These are phyloP conservation scores for Girardinichthys multiradiatus DNA, from an alignment of 2,113 vertebrate species.

Conservation along the genomic window DNA sequence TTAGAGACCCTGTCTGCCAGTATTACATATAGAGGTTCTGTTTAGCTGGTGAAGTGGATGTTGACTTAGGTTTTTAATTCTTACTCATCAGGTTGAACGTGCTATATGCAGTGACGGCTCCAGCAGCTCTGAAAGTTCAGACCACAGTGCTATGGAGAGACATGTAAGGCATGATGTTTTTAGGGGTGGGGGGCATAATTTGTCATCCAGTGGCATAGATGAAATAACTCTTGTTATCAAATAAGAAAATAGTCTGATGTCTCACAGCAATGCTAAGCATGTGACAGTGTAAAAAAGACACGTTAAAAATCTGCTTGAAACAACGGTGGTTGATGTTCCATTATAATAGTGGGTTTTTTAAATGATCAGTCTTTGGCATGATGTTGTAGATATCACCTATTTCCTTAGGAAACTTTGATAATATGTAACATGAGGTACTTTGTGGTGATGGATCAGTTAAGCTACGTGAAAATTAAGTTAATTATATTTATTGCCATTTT, in stretches of 20 bases:
- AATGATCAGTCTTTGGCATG: neutral
- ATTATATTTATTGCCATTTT: too few relatives aligned
- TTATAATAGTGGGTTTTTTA: neutral
- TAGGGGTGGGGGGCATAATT: neutral
- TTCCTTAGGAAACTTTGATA: too few relatives aligned
- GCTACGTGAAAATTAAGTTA: too few relatives aligned
- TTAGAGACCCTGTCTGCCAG: too few relatives aligned
- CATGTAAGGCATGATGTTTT: conserved; percentile 32
- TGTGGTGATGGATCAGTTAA: too few relatives aligned
- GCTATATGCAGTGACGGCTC: conserved; percentile 20
- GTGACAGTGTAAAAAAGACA: neutral
- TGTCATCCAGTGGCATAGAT: neutral
- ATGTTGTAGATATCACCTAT: neutral
- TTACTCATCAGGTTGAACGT: conserved; percentile 26
- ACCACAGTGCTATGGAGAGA: conserved; percentile 45
- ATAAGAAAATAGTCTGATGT: neutral
- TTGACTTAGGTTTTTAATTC: neutral
- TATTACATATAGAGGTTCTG: too few relatives aligned
- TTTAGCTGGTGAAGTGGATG: neutral
- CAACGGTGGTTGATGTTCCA: neutral
- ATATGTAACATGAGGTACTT: too few relatives aligned
- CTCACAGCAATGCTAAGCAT: neutral
- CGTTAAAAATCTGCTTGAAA: too few relatives aligned
- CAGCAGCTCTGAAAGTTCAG: conserved; percentile 54
- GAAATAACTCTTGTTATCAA: too few relatives aligned